Percentiles rank a stretch among this genome's conserved stretches.
Evolutionary conservation across 2,113 vertebrate genomes (phyloP).

Genomic region (Petroica traversi): DNA sequence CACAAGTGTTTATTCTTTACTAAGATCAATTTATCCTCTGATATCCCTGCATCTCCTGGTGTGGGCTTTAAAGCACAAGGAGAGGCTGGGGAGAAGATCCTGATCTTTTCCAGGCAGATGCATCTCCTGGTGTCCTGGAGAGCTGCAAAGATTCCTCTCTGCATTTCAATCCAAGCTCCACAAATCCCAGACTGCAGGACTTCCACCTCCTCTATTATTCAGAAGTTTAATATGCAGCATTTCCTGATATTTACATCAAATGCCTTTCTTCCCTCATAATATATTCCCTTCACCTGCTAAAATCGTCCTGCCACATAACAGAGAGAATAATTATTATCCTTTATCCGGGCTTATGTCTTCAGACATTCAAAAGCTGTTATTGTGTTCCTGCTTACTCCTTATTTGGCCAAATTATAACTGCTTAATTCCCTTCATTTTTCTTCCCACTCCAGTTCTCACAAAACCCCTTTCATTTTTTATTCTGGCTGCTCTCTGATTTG

Average conservation of each 20-base stretch:
- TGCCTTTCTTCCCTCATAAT: background rate
- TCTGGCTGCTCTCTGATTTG: background rate
- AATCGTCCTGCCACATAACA: background rate
- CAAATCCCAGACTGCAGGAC: background rate
- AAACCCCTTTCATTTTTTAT: background rate
- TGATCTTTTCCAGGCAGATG: background rate
- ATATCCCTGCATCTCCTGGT: background rate
- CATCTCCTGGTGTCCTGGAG: background rate
- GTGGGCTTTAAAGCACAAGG: background rate
- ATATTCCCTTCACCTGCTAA: background rate
- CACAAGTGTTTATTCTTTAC: background rate
- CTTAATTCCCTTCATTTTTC: background rate
- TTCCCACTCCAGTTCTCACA: background rate
- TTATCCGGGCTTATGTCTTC: background rate
- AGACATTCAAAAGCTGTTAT: background rate
- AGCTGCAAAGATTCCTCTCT: background rate
- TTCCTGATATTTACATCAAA: conserved; percentile 19
- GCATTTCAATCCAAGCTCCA: background rate
- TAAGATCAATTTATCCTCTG: background rate
- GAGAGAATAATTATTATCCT: background rate
- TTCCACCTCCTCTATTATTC: conserved; percentile 4
- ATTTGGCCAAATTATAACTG: background rate
- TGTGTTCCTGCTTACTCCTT: background rate
- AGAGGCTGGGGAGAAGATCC: background rate
- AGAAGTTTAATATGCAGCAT: background rate